Conservation (phyloP, 1,140 invertebrate genomes). For the Aphaenogaster floridana region DNA sequence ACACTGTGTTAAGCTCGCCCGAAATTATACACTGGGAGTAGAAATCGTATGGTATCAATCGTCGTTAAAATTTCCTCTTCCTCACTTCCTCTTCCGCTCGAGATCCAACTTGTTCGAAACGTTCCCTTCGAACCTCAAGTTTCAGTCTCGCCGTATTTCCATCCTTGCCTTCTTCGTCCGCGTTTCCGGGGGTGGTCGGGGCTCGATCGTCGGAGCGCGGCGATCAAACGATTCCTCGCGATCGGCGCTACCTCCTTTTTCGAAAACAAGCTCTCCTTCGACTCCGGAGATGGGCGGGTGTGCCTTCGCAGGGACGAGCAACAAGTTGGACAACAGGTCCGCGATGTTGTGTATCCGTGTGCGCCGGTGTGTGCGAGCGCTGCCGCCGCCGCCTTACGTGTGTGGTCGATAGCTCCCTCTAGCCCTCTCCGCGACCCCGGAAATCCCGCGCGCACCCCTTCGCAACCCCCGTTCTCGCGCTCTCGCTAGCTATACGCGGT, state of each 20-base stretch:
- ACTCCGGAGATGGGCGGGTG: slow-evolving; percentile 66
- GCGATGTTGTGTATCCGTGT: slow-evolving; percentile 82
- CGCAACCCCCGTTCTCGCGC: slow-evolving; percentile 5
- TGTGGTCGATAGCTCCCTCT: slow-evolving; percentile 75
- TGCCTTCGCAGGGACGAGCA: slow-evolving; percentile 80
- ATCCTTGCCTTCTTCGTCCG: neutral
- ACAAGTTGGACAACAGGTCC: slow-evolving; percentile 86
- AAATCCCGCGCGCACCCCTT: slow-evolving; percentile 53
- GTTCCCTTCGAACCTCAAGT: neutral
- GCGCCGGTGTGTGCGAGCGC: slow-evolving; percentile 68
- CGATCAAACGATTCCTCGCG: neutral
- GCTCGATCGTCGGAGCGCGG: slow-evolving; percentile 27
- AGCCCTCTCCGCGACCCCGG: slow-evolving; percentile 62
- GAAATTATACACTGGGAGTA: neutral
- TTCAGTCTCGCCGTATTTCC: slow-evolving; percentile 25
- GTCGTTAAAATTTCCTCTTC: neutral
- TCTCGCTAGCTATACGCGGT: slow-evolving; percentile 21
- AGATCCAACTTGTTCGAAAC: neutral
- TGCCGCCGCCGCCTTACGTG: slow-evolving; percentile 75
- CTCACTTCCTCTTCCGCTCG: neutral
- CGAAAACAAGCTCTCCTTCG: slow-evolving; percentile 61
- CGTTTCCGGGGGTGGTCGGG: slow-evolving; percentile 20
- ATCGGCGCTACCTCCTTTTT: slow-evolving; percentile 55
- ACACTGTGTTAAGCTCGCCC: neutral
- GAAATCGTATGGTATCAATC: neutral